These are phyloP conservation scores for Entosphenus tridentatus DNA, from an alignment of 2,113 vertebrate species.

Conservation along the genomic window DNA sequence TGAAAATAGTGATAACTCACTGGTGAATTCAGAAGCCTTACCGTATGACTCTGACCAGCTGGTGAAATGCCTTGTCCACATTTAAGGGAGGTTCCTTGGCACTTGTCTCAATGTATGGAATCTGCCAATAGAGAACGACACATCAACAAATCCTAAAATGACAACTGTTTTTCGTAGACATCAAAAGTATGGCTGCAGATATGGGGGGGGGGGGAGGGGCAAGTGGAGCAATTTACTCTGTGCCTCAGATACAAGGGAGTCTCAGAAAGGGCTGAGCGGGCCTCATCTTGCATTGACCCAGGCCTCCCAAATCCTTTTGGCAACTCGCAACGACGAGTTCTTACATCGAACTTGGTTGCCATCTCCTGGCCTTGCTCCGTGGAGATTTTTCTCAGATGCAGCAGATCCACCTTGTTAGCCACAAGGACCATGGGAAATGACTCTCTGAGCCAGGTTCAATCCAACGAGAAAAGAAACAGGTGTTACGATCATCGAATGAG, in stretches of 20 bases:
- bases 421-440: slow-evolving; percentile 96
- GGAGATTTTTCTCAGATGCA: slow-evolving; percentile 80
- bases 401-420: slow-evolving; percentile 90
- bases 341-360: slow-evolving; percentile 84
- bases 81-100: slow-evolving; percentile 96
- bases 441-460: slow-evolving; percentile 28
- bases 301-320: neutral
- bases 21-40: slow-evolving; percentile 14
- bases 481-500: too few species aligned
- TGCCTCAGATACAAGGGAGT: neutral
- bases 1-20: too few species aligned
- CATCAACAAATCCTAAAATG: too few species aligned
- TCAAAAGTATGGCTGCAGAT: too few species aligned
- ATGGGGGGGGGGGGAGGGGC: neutral
- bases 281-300: neutral
- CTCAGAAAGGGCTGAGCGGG: neutral
- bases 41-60: slow-evolving; percentile 87
- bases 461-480: too few species aligned
- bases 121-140: slow-evolving; percentile 24
- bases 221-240: neutral
- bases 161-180: too few species aligned
- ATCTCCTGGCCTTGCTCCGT: slow-evolving; percentile 85
- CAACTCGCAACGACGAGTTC: slow-evolving; percentile 12
- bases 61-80: slow-evolving; percentile 92
- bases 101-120: slow-evolving; percentile 95